phyloP scores from a whole-genome alignment of 2,888 invertebrate genomes.

The Acleris sparsana region DNA sequence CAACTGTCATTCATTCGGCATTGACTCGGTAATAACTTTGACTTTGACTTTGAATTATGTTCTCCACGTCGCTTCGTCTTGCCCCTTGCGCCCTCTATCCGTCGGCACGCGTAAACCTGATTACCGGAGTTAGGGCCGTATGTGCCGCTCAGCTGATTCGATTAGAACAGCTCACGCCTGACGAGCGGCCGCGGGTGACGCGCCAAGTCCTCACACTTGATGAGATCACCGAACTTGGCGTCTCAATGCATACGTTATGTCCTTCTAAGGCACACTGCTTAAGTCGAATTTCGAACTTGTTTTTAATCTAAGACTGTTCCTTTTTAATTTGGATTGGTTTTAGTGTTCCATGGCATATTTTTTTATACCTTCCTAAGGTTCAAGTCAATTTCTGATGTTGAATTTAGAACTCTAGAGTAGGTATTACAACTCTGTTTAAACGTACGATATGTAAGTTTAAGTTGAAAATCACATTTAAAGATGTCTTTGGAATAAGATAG shows the following conservation, averaged over 20 bases:
- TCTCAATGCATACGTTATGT: no score
- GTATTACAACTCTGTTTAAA: no score
- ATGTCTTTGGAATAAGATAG: no score
- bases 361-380: no score
- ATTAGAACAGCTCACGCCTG: conserved; percentile 25
- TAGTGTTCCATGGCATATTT: no score
- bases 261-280: neutral
- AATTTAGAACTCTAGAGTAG: no score
- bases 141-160: conserved; percentile 25
- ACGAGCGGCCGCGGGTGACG: conserved; percentile 13
- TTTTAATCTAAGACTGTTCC: no score
- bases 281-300: neutral
- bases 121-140: conserved; percentile 26
- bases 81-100: neutral
- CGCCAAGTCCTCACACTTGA: neutral
- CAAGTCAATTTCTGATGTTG: no score
- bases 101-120: conserved; percentile 22
- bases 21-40: neutral
- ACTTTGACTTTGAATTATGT: neutral
- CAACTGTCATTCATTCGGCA: neutral
- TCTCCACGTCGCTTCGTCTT: neutral
- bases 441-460: no score
- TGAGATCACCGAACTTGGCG: neutral
- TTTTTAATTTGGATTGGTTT: no score
- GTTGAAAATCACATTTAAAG: no score